These are phyloP conservation scores for Tretioscincus oriximinensis DNA, from an alignment of 2,113 vertebrate genomes.

Conservation along the genomic window DNA sequence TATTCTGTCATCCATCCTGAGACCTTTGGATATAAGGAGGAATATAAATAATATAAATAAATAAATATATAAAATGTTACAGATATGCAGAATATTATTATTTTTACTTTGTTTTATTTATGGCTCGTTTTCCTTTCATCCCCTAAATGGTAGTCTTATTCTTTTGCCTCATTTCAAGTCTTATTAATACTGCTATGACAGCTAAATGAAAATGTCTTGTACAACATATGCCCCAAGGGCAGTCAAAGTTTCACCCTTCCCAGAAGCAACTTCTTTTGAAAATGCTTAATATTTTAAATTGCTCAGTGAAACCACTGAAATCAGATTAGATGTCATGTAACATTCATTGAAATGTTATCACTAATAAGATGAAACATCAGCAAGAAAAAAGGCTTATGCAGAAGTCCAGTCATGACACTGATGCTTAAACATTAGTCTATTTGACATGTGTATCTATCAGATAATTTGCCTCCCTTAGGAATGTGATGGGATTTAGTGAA, in stretches of 20 bases:
- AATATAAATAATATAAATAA: too few species aligned
- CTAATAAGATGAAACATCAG: slow-evolving; percentile 30
- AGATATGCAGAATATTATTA: too few species aligned
- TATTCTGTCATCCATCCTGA: too few species aligned
- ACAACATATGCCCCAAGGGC: background rate
- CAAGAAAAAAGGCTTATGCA: background rate
- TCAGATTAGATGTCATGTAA: slow-evolving; percentile 13
- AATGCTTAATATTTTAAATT: slow-evolving; percentile 24
- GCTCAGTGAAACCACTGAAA: fast-evolving
- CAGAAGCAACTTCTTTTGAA: background rate
- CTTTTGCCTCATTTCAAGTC: fast-evolving
- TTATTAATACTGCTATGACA: background rate
- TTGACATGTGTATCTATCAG: slow-evolving; percentile 44
- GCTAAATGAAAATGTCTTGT: slow-evolving; percentile 1
- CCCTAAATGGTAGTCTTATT: background rate
- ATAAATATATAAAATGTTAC: too few species aligned
- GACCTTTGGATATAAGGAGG: too few species aligned
- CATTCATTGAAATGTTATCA: slow-evolving; percentile 20
- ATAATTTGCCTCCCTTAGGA: slow-evolving; percentile 42
- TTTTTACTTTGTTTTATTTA: background rate
- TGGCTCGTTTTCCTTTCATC: background rate
- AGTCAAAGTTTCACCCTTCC: background rate
- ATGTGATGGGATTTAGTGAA: slow-evolving; percentile 41
- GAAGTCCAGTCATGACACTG: background rate
- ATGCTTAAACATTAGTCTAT: slow-evolving; percentile 35